Evolutionary conservation across 2,113 vertebrate genomes (phyloP), one percentile per base, ranked within the genome.

Genomic region (Prolemur simus): DNA sequence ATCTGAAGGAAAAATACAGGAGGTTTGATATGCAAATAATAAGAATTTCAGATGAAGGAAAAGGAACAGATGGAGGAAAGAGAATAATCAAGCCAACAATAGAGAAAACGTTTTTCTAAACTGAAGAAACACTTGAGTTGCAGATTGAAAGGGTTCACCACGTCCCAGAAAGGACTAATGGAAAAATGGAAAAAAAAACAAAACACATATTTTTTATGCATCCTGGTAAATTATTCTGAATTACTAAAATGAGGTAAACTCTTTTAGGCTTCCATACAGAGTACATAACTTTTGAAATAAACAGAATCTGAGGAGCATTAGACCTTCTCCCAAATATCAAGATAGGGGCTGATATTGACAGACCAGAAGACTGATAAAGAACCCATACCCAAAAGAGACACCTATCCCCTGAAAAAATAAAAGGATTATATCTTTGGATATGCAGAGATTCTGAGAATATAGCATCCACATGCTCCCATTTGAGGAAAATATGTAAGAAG

Each of bases 21-120:
- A 96, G 71, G 45, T 49, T 95, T 96, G 81, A 91, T 92, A 97
- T 95, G 96, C 96, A 98, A 94, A 97, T 96, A 96, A 96, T 93
- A 92, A 96, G 82, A 91, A 90, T 96, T 97, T 95, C 83, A 95
- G 89, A 97, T 91, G 95, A 95, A 96, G 25, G 86, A 78, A 87
- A 94, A 94, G 45, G 83, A 97, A 91, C 96, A 97, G 96, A 95
- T 87, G 93, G 95, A 94, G 54, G 66, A 91, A 83, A 93, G 39
- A 60, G 86, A 97, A 96, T 93, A 95, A 97, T 94, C 88, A 96
- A 96, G 64, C 86, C 91, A 92, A 97, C 97, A 96, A 97, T 37
- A 96, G 85, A 92, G 85, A 96, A 93, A 98, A 93, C 6, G 8
- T 76, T 97, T 97, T 96, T 92, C 74, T 93, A 52, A 91, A 96